Evolutionary conservation across 2,888 invertebrate species (phyloP), one percentile per base, ranked within the genome.

Genomic region (Rutpela maculata): DNA sequence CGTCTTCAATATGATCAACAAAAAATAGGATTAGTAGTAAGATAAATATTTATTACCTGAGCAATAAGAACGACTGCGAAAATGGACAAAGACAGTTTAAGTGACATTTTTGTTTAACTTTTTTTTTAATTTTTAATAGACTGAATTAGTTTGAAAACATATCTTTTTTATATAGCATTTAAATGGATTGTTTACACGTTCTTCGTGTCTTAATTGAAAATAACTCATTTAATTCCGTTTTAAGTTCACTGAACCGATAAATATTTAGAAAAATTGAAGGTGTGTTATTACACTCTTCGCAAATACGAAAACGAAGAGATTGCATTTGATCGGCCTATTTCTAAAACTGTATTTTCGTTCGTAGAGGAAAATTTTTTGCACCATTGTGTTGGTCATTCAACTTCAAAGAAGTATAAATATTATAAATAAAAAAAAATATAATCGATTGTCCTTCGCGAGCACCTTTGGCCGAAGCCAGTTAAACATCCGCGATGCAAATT

Each of bases 181-280:
- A 43, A 43, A 38, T 9, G 10, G 18, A 43, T 26, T 70, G 22
- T 70, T 70, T 70, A 60, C 26, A 59, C 65, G 7, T 38, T 70
- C 10, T 22, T 50, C 70, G 60, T 43, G 70, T n/a, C n/a, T 43
- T 38, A 57, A 60, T 26, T 10, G 26, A 67, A 0, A 67, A 67
- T 26, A 67, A 31, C 10, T 19, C n/a, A 67, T 26, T 22, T 60
- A 70, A 43, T 70, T 70, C 70, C 22, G 22, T 60, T 7, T 22
- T n/a, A 59, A 70, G 60, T 70, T 70, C 70, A 59, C 11, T 22
- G 18, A 60, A 38, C 70, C 22, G 22, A 15, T 62, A 43, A 38
- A 65, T 65, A n/a, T 19, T 65, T 18, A 38, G 18, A 11, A 43
- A 11, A 50, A n/a, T 15, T 50, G 12, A n/a, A 0, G n/a, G 12